Evolutionary conservation across 2,888 invertebrate genomes (phyloP).

Genomic region (Acanthoscelides obtectus): DNA sequence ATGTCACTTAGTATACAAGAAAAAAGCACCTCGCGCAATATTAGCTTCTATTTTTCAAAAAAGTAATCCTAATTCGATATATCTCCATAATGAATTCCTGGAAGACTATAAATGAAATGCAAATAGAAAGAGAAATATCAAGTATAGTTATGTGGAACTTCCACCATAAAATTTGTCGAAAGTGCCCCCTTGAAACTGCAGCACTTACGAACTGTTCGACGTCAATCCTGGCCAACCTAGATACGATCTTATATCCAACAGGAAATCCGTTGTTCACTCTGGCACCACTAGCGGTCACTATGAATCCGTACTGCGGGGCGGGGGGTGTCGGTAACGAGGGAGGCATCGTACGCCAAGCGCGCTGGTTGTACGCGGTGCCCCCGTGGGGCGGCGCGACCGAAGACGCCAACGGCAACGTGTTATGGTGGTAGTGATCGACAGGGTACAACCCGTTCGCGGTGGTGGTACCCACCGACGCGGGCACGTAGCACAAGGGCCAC

Average conservation of each 20-base stretch:
- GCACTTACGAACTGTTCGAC: neutral
- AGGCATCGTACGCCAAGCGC: neutral
- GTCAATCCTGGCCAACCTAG: neutral
- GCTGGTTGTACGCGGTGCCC: neutral
- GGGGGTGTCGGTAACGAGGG: neutral
- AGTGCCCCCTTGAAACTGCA: too few species aligned
- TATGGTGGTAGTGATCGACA: conserved; percentile 26
- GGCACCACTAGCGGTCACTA: neutral
- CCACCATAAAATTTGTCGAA: too few species aligned
- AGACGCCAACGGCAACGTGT: conserved; percentile 41
- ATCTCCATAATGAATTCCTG: too few species aligned
- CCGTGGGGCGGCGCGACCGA: conserved; percentile 18
- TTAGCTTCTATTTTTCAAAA: too few species aligned
- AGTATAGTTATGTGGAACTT: too few species aligned
- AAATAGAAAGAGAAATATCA: too few species aligned
- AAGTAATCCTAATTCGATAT: too few species aligned
- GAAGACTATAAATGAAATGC: too few species aligned
- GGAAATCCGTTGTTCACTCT: neutral
- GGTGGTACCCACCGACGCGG: conserved; percentile 37
- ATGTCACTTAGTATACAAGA: too few species aligned
- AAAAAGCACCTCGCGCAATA: too few species aligned
- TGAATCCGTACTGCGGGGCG: neutral
- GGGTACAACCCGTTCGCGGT: conserved; percentile 34
- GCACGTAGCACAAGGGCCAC: conserved; percentile 46
- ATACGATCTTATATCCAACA: neutral